Conservation (phyloP, 2,888 invertebrate genomes). For the Zeuzera pyrina region DNA sequence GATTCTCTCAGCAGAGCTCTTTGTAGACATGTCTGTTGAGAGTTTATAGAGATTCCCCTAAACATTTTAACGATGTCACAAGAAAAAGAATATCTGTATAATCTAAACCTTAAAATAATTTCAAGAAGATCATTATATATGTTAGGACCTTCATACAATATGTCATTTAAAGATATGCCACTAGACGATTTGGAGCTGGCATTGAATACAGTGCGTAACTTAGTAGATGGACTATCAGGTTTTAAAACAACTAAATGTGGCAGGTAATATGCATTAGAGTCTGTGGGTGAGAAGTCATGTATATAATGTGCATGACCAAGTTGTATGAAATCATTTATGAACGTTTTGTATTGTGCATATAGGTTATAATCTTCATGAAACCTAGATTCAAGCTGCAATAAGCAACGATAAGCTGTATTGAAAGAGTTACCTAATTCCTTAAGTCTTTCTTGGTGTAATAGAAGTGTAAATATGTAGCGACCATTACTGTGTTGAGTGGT, state of each 20-base stretch:
- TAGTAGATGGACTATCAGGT: constrained; percentile 6
- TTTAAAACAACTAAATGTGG: constrained; percentile 11
- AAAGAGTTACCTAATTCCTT: constrained; percentile 12
- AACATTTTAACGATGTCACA: constrained; percentile 9
- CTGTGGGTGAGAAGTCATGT: constrained; percentile 5
- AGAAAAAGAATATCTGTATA: constrained; percentile 11
- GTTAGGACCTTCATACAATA: constrained; percentile 15
- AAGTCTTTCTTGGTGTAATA: constrained; percentile 6
- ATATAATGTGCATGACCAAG: constrained; percentile 14
- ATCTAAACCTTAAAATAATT: constrained; percentile 14
- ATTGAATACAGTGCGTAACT: constrained; percentile 2
- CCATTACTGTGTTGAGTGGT: constrained; percentile 7
- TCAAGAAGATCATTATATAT: constrained; percentile 13
- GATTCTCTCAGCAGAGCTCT: too few species aligned
- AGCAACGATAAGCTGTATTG: constrained; percentile 12
- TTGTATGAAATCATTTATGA: constrained; percentile 11
- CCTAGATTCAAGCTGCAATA: constrained; percentile 12
- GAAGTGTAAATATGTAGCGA: constrained; percentile 8
- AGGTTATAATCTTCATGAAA: constrained; percentile 8
- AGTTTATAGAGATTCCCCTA: neutral
- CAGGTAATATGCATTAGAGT: constrained; percentile 3
- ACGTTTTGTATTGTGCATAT: constrained; percentile 9
- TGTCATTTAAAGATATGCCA: constrained; percentile 13
- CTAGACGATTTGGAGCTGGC: constrained; percentile 9
- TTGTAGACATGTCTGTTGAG: too few species aligned